phyloP scores from a whole-genome alignment of 2,113 vertebrate genomes.

The Chloropsis cyanopogon region DNA sequence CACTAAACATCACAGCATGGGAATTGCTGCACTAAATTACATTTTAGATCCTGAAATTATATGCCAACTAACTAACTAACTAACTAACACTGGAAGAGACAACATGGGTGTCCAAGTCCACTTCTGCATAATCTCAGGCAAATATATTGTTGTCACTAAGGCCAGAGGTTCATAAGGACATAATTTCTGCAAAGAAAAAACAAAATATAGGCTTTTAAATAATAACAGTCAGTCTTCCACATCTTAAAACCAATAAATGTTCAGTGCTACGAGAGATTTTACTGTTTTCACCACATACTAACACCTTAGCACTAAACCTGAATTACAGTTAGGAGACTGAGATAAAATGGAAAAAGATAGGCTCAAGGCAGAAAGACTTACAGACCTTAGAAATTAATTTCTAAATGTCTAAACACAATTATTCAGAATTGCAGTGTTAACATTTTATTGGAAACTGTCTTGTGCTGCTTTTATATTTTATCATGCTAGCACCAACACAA shows the following conservation, averaged over 20 bases:
- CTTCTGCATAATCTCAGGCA: neutral
- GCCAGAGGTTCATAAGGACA: neutral
- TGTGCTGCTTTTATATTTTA: neutral
- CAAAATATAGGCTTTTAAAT: neutral
- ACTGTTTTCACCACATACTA: neutral
- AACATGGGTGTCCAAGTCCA: neutral
- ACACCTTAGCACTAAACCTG: neutral
- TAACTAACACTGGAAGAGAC: neutral
- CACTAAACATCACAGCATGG: neutral
- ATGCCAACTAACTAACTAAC: neutral
- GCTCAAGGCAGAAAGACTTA: neutral
- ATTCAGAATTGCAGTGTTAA: neutral
- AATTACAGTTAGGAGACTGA: neutral
- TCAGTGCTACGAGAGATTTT: neutral
- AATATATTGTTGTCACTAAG: neutral
- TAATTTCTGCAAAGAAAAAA: neutral
- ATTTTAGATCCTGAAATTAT: neutral
- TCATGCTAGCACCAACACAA: neutral
- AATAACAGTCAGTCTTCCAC: neutral
- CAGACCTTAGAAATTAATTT: neutral
- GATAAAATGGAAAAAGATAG: neutral
- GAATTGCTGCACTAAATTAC: neutral
- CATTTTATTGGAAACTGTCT: constrained; percentile 15
- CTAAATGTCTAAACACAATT: constrained; percentile 14
- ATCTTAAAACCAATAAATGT: neutral